Evolutionary conservation across 2,113 vertebrate species (phyloP).

Genomic region (Corapipo altera): DNA sequence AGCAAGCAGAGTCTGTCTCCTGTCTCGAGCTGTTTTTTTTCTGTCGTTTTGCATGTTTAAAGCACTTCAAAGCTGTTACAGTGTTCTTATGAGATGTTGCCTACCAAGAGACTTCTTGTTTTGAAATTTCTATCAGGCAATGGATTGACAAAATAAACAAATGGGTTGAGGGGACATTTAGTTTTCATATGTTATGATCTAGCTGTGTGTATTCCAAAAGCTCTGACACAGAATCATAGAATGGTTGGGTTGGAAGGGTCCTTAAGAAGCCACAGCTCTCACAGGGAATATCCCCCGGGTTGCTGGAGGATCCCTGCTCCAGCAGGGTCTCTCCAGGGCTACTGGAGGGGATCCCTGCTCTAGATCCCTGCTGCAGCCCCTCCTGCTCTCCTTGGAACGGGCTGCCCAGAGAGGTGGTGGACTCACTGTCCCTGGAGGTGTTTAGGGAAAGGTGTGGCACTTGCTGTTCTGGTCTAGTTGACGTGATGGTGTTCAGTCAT

Average conservation of each 20-base stretch:
- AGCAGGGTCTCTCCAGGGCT: background rate
- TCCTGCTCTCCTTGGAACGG: background rate
- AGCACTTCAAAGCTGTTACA: background rate
- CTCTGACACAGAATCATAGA: background rate
- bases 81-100: background rate
- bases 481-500: accelerated
- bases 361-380: background rate
- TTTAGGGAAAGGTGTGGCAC: background rate
- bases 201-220: background rate
- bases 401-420: background rate
- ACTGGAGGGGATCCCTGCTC: background rate
- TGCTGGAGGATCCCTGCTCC: background rate
- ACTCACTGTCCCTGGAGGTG: background rate
- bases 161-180: background rate
- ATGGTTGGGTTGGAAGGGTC: background rate
- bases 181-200: background rate
- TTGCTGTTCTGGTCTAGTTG: background rate
- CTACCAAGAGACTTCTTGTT: background rate
- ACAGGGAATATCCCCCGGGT: background rate
- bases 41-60: background rate
- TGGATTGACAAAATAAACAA: background rate
- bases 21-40: background rate
- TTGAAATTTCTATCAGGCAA: background rate
- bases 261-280: background rate
- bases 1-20: background rate